These are phyloP conservation scores for Telenomus remus DNA, from an alignment of 1,140 invertebrate species.

Conservation along the genomic window DNA sequence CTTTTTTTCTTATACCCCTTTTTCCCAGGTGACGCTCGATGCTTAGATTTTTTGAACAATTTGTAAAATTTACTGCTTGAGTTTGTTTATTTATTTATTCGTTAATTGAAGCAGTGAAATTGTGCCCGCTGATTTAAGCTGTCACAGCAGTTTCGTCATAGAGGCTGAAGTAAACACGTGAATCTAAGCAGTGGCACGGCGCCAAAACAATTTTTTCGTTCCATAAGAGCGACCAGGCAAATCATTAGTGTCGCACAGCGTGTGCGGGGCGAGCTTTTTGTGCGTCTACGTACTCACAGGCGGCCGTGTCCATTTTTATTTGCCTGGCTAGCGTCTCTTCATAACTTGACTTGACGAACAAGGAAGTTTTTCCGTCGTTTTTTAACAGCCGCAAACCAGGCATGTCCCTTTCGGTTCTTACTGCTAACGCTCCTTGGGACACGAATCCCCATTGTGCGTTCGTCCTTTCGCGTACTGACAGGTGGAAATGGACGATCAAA, in stretches of 20 bases:
- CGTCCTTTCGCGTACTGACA: conserved; percentile 65
- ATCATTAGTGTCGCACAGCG: conserved; percentile 32
- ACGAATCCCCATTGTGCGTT: conserved; percentile 64
- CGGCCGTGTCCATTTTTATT: conserved; percentile 38
- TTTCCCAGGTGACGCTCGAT: conserved; percentile 58
- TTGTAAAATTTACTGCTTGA: too few relatives aligned
- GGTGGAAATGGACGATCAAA: conserved; percentile 71
- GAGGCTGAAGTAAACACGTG: conserved; percentile 4
- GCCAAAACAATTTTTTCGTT: conserved; percentile 46
- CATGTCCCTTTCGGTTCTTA: conserved; percentile 57
- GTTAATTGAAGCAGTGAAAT: conserved; percentile 1
- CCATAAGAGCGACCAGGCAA: conserved; percentile 36
- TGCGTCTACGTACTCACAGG: conserved; percentile 28
- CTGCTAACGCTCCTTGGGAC: conserved; percentile 52
- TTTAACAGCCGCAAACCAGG: conserved; percentile 23
- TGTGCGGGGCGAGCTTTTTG: conserved; percentile 46
- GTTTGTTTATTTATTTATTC: conserved; percentile 1
- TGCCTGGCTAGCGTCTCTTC: conserved; percentile 48
- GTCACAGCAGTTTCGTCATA: conserved; percentile 4
- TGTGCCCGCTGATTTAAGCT: not conserved
- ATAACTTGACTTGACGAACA: conserved; percentile 66
- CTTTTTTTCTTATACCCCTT: conserved; percentile 15
- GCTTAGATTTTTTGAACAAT: conserved; percentile 44
- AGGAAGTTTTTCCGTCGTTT: conserved; percentile 59
- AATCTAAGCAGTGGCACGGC: conserved; percentile 23